Base-by-base conservation (phyloP, 2,113 vertebrate species). In the Epinephelus moara region DNA sequence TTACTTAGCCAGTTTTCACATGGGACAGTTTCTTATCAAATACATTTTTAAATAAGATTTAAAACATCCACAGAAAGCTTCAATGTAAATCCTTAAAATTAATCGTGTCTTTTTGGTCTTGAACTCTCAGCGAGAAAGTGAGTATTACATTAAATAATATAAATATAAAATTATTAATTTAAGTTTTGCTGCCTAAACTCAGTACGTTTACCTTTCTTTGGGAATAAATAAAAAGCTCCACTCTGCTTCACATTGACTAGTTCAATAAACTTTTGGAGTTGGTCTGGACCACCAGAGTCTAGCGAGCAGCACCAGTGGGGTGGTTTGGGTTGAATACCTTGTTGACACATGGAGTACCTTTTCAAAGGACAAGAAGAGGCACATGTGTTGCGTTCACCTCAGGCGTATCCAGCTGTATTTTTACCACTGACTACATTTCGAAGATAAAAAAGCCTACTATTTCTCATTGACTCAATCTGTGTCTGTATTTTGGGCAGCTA, bases 401-500 rank as follows among this genome's bases (percentile, higher is more conserved):
- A 45, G 0, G 4, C 13, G 18, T 61, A 78, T 81, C 10, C 30
- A 37, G 70, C 15, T 25, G 64, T 52, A 33, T 78, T 52, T 70
- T 59, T n/a, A 49, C 59, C 61, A 61, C 21, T 30, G 18, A 11
- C 30, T 59, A 50, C 3, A 33, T 77, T 77, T 55, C 45, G 14
- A 53, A 30, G 14, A 40, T 49, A 76, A 73, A 10, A 69, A 9
- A 13, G 9, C 9, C 47, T 14, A 2, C 15, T 64, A 59, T 19
- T 64, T 77, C 70, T 69, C 56, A 50, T 76, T 6, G 8, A 27
- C 25, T 37, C 45, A 27, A 11, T 79, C 55, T 70, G 33, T 60
- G 47, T 7, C 64, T 70, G 57, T 77, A 21, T 70, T 64, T 80
- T 53, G 40, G 52, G 69, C 33, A 72, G 7, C 73, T 81, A 55